Conservation (phyloP, 2,797 vertebrate species). For the Loriculus beryllinus region DNA sequence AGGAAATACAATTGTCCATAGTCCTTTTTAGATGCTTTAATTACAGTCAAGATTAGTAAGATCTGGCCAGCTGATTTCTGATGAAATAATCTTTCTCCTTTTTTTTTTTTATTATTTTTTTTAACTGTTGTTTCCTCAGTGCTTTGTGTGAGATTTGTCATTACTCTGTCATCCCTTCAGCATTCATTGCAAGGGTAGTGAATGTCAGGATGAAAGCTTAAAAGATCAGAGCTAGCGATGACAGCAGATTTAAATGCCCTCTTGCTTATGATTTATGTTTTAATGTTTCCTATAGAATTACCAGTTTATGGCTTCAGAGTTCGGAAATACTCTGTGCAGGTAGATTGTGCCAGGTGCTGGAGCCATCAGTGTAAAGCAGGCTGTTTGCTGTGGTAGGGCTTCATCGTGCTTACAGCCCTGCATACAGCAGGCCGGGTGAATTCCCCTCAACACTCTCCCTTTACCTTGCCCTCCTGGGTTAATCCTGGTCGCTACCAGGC, state of each 20-base stretch:
- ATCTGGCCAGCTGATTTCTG: not conserved
- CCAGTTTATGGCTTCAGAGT: not conserved
- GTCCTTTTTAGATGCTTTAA: not conserved
- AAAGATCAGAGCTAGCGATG: not conserved
- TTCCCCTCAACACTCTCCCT: not conserved
- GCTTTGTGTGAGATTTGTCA: not conserved
- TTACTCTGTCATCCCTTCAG: not conserved
- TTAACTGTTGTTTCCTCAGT: not conserved
- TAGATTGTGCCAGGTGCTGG: not conserved
- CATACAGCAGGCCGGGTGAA: accelerated
- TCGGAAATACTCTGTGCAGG: not conserved
- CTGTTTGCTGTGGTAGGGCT: not conserved
- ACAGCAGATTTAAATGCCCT: not conserved
- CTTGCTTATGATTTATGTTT: not conserved
- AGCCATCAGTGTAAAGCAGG: not conserved
- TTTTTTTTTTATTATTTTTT: not conserved
- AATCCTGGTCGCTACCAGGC: accelerated
- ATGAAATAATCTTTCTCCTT: not conserved
- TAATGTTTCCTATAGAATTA: not conserved
- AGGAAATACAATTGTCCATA: not conserved
- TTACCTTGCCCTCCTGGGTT: not conserved
- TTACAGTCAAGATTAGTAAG: not conserved
- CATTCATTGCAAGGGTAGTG: not conserved
- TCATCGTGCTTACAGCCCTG: not conserved
- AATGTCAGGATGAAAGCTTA: not conserved